phyloP scores from a whole-genome alignment of 2,113 vertebrate genomes.

The Leuciscus idus region DNA sequence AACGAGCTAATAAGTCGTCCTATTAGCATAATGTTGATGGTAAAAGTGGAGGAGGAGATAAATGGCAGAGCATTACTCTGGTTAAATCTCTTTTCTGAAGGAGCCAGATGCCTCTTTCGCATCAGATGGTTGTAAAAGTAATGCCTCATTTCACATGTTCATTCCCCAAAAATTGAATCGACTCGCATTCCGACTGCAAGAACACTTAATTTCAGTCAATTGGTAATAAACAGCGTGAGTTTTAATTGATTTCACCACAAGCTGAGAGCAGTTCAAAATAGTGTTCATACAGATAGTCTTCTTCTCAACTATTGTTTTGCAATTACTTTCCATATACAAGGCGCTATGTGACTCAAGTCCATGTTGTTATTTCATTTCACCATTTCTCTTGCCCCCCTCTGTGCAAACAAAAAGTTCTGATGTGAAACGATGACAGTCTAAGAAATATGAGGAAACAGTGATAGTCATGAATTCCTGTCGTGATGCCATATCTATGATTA shows the following conservation, averaged over 20 bases:
- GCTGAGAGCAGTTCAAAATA: slow-evolving; percentile 63
- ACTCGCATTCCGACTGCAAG: slow-evolving; percentile 57
- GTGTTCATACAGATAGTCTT: slow-evolving; percentile 30
- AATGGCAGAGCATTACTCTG: slow-evolving; percentile 43
- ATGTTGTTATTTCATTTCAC: slow-evolving; percentile 50
- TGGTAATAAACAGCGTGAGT: slow-evolving; percentile 62
- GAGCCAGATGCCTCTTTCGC: slow-evolving; percentile 55
- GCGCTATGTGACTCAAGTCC: slow-evolving; percentile 64
- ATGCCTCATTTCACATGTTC: slow-evolving; percentile 62
- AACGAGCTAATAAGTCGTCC: slow-evolving; percentile 45
- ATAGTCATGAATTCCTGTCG: slow-evolving; percentile 16
- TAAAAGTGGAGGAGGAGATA: slow-evolving; percentile 21
- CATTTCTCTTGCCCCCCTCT: slow-evolving; percentile 15
- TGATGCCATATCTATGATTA: neutral
- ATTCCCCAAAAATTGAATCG: slow-evolving; percentile 65
- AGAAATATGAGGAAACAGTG: slow-evolving; percentile 50
- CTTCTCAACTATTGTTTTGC: slow-evolving; percentile 62
- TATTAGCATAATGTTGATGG: slow-evolving; percentile 56
- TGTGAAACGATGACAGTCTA: slow-evolving; percentile 66
- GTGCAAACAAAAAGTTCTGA: slow-evolving; percentile 66
- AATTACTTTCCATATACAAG: slow-evolving; percentile 70
- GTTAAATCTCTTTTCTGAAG: slow-evolving; percentile 41
- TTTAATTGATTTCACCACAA: slow-evolving; percentile 63
- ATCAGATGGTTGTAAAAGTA: slow-evolving; percentile 51
- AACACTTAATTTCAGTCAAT: slow-evolving; percentile 63